These are phyloP conservation scores for Clarias platycephalus DNA, from an alignment of 2,797 vertebrate species.

Conservation along the genomic window DNA sequence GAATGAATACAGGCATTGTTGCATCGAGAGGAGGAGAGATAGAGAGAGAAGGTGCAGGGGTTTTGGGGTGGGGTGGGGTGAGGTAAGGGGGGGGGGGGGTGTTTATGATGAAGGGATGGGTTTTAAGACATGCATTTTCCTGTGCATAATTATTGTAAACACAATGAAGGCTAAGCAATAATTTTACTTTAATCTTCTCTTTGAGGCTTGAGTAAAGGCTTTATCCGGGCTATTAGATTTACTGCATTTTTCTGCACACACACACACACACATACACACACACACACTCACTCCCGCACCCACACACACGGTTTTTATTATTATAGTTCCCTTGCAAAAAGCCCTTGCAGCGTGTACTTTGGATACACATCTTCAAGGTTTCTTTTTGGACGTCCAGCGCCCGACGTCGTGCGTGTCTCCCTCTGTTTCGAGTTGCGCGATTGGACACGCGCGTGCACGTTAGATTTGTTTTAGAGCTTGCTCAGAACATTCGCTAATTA, in stretches of 20 bases:
- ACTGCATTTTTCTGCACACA: slow-evolving; percentile 32
- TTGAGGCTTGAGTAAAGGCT: slow-evolving; percentile 46
- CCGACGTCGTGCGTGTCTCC: not conserved
- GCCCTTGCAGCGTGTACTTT: slow-evolving; percentile 21
- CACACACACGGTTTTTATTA: slow-evolving; percentile 27
- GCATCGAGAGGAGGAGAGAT: slow-evolving; percentile 50
- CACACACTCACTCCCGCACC: not conserved
- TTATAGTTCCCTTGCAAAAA: slow-evolving; percentile 13
- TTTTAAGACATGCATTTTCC: slow-evolving; percentile 50
- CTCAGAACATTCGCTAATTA: slow-evolving; percentile 54
- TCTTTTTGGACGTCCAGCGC: not conserved
- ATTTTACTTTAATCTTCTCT: slow-evolving; percentile 55
- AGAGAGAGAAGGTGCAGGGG: slow-evolving; percentile 8
- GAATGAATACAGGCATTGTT: slow-evolving; percentile 79
- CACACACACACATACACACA: not conserved
- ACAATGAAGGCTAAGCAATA: slow-evolving; percentile 45
- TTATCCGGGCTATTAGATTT: slow-evolving; percentile 35
- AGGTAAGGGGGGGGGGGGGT: not conserved
- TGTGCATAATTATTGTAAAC: slow-evolving; percentile 54
- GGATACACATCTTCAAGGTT: slow-evolving; percentile 10
- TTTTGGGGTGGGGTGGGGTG: slow-evolving; percentile 24
- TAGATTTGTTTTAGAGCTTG: slow-evolving; percentile 37
- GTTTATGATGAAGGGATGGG: slow-evolving; percentile 46
- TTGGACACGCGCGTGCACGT: slow-evolving; percentile 39
- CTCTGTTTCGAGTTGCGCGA: slow-evolving; percentile 27